Evolutionary conservation across 2,888 invertebrate genomes (phyloP).

Genomic region (Lathronympha strigana): DNA sequence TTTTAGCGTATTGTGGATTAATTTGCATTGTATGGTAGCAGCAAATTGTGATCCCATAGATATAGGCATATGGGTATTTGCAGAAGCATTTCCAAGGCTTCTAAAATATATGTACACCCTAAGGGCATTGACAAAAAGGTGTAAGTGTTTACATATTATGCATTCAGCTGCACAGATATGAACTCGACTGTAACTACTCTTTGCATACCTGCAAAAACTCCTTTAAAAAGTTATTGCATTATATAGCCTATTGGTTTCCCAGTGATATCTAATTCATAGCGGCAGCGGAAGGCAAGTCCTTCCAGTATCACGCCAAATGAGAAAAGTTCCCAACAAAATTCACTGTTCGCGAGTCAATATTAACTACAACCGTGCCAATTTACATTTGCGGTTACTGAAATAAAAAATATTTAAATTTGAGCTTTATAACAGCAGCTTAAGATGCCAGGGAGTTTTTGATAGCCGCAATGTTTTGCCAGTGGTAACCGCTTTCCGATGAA

Average conservation of each 20-base stretch:
- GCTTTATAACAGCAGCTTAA: constrained; percentile 33
- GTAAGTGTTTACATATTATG: too few species aligned
- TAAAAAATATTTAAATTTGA: constrained; percentile 34
- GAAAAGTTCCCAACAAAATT: constrained; percentile 80
- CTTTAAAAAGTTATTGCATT: constrained; percentile 30
- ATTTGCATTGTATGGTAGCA: constrained; percentile 35
- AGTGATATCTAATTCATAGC: constrained; percentile 53
- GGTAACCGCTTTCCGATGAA: constrained; percentile 67
- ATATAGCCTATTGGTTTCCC: constrained; percentile 30
- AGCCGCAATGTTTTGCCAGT: constrained; percentile 11
- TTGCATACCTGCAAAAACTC: constrained; percentile 4
- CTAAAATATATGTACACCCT: too few species aligned
- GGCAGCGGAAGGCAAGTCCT: constrained; percentile 50
- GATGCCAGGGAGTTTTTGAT: constrained; percentile 38
- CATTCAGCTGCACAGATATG: too few species aligned
- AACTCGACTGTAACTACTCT: neutral
- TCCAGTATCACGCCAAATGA: constrained; percentile 74
- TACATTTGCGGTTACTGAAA: constrained; percentile 46
- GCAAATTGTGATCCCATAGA: constrained; percentile 21
- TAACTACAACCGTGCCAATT: constrained; percentile 69
- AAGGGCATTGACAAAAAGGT: too few species aligned
- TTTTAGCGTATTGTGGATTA: constrained; percentile 41
- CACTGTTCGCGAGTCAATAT: constrained; percentile 80
- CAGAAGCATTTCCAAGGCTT: too few species aligned
- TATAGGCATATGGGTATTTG: neutral